Percentiles rank a stretch among this genome's conserved stretches.
Conservation (phyloP, 2,888 invertebrate genomes). For the Epirrita christyi region DNA sequence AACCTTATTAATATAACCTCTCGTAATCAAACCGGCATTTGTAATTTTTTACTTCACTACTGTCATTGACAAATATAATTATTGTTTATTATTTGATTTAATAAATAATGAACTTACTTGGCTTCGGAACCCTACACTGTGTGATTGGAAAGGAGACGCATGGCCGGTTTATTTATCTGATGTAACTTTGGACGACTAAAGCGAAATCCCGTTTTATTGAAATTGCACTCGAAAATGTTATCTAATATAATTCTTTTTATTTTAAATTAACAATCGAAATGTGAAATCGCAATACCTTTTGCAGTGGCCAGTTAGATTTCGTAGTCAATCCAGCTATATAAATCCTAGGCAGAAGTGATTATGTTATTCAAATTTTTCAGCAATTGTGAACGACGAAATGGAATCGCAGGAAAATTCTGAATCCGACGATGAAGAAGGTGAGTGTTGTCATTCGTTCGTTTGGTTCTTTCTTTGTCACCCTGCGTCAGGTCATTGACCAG, state of each 20-base stretch:
- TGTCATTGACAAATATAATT: no score
- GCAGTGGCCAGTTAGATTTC: conserved; percentile 18
- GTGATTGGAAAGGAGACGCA: no score
- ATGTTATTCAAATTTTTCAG: conserved; percentile 45
- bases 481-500: no score
- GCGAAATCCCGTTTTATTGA: conserved; percentile 23
- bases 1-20: no score
- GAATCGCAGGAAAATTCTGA: conserved; percentile 64
- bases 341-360: conserved; percentile 5
- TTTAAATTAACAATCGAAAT: conserved; percentile 25
- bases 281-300: conserved; percentile 19
- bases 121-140: no score
- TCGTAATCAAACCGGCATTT: no score
- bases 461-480: no score
- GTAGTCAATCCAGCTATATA: no score
- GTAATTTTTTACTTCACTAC: no score
- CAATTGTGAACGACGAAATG: conserved; percentile 46
- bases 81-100: no score
- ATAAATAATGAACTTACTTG: no score
- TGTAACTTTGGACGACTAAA: conserved; percentile 6
- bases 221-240: conserved; percentile 28
- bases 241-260: conserved; percentile 31
- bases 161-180: conserved; percentile 11
- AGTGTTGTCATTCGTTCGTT: conserved; percentile 30
- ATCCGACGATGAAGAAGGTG: conserved; percentile 79